These are phyloP conservation scores for Caenorhabditis japonica DNA, from an alignment of 2,888 invertebrate genomes.

Conservation along the genomic window DNA sequence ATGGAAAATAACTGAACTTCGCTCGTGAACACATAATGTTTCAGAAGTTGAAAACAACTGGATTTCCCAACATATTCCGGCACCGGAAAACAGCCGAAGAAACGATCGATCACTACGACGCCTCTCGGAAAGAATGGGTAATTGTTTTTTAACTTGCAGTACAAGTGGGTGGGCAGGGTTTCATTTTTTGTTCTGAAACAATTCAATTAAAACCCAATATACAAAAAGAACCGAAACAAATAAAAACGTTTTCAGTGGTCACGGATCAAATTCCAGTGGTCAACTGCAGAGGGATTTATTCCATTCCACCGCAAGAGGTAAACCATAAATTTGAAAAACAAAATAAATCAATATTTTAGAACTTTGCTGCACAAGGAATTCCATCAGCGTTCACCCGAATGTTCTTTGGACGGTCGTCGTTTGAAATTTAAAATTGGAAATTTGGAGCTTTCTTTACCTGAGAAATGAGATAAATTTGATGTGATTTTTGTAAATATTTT, in stretches of 20 bases:
- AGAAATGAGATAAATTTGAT: constrained; percentile 2
- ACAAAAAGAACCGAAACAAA: background rate
- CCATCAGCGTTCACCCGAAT: constrained; percentile 52
- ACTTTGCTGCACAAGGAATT: constrained; percentile 40
- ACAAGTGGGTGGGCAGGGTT: too few relatives aligned
- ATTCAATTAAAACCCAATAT: background rate
- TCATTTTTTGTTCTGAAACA: too few relatives aligned
- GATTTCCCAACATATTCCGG: constrained; percentile 52
- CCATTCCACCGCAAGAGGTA: constrained; percentile 43
- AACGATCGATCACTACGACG: constrained; percentile 34
- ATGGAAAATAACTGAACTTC: too few relatives aligned
- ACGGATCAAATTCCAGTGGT: constrained; percentile 28
- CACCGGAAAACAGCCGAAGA: constrained; percentile 28
- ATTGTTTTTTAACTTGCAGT: background rate
- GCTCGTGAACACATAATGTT: too few relatives aligned
- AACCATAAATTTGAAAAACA: background rate
- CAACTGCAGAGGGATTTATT: constrained; percentile 43
- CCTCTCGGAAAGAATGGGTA: constrained; percentile 51
- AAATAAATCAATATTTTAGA: constrained; percentile 40
- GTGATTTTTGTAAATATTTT: constrained; percentile 14
- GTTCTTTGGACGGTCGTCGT: constrained; percentile 56
- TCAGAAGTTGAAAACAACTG: constrained; percentile 51
- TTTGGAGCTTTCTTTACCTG: background rate
- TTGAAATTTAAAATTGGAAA: constrained; percentile 40
- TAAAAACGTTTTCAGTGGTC: constrained; percentile 24